phyloP scores from a whole-genome alignment of 2,797 vertebrate genomes.

The Nannoperca australis region DNA sequence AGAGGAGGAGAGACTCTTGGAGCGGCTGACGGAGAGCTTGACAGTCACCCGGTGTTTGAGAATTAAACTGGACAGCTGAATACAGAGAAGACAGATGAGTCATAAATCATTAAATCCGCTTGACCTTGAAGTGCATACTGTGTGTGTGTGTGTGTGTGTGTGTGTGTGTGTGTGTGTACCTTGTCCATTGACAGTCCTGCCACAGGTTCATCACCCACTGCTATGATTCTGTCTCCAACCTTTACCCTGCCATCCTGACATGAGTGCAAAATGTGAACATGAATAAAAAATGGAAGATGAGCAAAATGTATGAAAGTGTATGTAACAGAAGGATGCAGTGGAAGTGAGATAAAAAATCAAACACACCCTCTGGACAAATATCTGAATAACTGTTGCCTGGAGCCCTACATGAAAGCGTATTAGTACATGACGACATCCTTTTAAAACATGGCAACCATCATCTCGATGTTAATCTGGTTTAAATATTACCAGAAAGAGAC shows the following conservation, averaged over 20 bases:
- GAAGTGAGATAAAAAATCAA: constrained; percentile 53
- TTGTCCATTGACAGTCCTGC: constrained; percentile 88
- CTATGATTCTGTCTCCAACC: constrained; percentile 87
- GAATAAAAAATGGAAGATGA: constrained; percentile 30
- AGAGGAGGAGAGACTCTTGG: constrained; percentile 49
- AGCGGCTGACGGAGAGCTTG: constrained; percentile 83
- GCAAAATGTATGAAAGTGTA: constrained; percentile 21
- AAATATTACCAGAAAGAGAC: constrained; percentile 23
- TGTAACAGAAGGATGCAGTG: constrained; percentile 19
- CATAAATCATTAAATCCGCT: constrained; percentile 66
- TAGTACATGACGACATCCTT: constrained; percentile 43
- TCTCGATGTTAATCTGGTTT: constrained; percentile 9
- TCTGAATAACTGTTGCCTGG: constrained; percentile 46
- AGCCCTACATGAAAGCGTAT: constrained; percentile 55
- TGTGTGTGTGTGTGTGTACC: constrained; percentile 76
- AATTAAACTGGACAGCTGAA: constrained; percentile 89
- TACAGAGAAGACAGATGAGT: constrained; percentile 55
- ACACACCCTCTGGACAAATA: constrained; percentile 62
- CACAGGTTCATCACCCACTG: constrained; percentile 89
- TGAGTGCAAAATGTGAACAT: not conserved
- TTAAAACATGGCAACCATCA: constrained; percentile 27
- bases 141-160: constrained; percentile 10
- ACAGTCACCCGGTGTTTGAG: constrained; percentile 85
- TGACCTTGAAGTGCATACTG: constrained; percentile 53
- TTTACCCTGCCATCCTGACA: constrained; percentile 89